Percentiles rank a stretch among this genome's conserved stretches.
These are phyloP conservation scores for Ypsolopha sequella DNA, from an alignment of 2,888 invertebrate genomes.

Conservation along the genomic window DNA sequence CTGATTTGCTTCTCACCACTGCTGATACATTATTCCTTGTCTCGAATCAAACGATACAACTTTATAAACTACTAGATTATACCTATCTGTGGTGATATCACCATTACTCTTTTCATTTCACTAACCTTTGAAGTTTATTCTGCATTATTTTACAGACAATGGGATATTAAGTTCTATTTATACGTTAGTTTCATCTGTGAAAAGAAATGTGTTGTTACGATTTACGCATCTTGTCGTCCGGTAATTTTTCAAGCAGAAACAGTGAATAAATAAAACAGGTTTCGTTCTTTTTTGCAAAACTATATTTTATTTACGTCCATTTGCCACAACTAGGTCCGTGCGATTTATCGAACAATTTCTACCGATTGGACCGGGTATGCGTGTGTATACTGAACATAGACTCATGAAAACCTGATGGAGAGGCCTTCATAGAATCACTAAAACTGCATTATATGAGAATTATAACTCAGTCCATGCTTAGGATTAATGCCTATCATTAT, in stretches of 20 bases:
- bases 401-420: not conserved
- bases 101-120: not conserved
- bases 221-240: too few relatives aligned
- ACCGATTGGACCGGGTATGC: not conserved
- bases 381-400: not conserved
- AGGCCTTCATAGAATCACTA: too few relatives aligned
- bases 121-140: too few relatives aligned
- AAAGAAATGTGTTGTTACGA: too few relatives aligned
- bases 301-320: not conserved
- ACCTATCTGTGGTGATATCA: not conserved
- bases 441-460: too few relatives aligned
- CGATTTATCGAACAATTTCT: conserved; percentile 4
- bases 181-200: too few relatives aligned
- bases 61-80: not conserved
- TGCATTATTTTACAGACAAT: too few relatives aligned
- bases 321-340: not conserved
- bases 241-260: too few relatives aligned
- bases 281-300: too few relatives aligned
- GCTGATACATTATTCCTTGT: conserved; percentile 6
- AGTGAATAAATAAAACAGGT: too few relatives aligned
- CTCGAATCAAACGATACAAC: not conserved
- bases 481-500: not conserved
- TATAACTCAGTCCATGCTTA: not conserved
- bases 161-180: too few relatives aligned
- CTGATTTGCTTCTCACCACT: conserved; percentile 64